phyloP scores from a whole-genome alignment of 2,888 invertebrate genomes.

The Lissonota sp. region DNA sequence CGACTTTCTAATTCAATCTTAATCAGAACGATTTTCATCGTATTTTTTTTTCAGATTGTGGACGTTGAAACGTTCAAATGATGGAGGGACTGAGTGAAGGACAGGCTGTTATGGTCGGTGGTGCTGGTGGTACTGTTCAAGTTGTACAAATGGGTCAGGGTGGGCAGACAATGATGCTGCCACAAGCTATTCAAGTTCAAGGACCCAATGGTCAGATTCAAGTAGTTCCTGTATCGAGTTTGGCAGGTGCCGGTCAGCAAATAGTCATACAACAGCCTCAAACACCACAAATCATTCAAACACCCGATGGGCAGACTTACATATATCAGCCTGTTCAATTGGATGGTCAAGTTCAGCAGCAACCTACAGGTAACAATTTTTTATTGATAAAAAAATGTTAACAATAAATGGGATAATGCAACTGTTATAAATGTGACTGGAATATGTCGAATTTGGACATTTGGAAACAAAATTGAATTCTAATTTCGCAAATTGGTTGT shows the following conservation, averaged over 20 bases:
- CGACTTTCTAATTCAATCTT: background rate
- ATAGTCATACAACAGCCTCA: constrained; percentile 87
- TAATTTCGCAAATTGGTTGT: no score
- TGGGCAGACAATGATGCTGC: constrained; percentile 87
- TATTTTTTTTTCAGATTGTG: constrained; percentile 43
- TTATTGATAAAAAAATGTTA: background rate
- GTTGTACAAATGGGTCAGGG: constrained; percentile 84
- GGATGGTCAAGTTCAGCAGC: constrained; percentile 86
- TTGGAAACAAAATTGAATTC: no score
- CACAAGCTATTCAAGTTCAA: constrained; percentile 86
- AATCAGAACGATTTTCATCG: background rate
- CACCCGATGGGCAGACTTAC: constrained; percentile 96
- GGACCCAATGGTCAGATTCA: constrained; percentile 89
- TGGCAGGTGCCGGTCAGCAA: constrained; percentile 85
- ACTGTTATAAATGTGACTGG: no score
- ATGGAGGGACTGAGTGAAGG: constrained; percentile 82
- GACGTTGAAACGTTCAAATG: background rate
- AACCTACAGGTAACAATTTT: constrained; percentile 85
- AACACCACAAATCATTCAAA: constrained; percentile 93
- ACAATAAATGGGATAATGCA: no score
- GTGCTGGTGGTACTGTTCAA: constrained; percentile 80
- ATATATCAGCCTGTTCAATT: constrained; percentile 92
- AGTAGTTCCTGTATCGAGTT: constrained; percentile 89
- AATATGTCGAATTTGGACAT: no score
- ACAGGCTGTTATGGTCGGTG: constrained; percentile 81